A percentile compares a stretch with the other conserved stretches of the same genome.
Evolutionary conservation across 2,888 invertebrate genomes (phyloP).

Genomic region (Orthosia cruda): DNA sequence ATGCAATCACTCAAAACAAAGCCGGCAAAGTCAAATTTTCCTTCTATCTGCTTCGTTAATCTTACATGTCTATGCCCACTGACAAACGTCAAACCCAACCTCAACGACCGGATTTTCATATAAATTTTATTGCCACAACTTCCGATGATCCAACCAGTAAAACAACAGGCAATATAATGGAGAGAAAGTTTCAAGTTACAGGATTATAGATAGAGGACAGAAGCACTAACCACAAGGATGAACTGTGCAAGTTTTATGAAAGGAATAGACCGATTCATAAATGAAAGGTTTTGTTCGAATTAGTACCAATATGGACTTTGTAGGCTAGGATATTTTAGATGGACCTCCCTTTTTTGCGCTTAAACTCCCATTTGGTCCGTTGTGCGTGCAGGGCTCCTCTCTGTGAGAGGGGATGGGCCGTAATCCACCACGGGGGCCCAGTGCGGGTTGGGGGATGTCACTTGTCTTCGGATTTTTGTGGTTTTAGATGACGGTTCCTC

Average conservation of each 20-base stretch:
- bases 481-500: no score
- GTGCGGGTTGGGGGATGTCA: no score
- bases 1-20: neutral
- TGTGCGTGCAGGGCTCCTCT: no score
- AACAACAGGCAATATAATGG: slow-evolving; percentile 35
- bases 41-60: neutral
- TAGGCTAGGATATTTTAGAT: no score
- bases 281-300: no score
- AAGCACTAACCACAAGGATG: neutral
- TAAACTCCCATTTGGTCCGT: no score
- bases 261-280: neutral
- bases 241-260: slow-evolving; percentile 12
- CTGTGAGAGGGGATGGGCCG: no score
- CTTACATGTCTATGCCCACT: slow-evolving; percentile 24
- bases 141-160: slow-evolving; percentile 20
- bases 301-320: no score
- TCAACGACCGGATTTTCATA: slow-evolving; percentile 42
- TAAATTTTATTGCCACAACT: slow-evolving; percentile 30
- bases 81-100: slow-evolving; percentile 35
- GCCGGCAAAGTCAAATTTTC: neutral
- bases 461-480: no score
- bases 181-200: slow-evolving; percentile 32
- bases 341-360: no score
- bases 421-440: no score
- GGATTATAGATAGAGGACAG: slow-evolving; percentile 6